These are phyloP conservation scores for Sericinus montela DNA, from an alignment of 2,888 invertebrate genomes.

Conservation along the genomic window DNA sequence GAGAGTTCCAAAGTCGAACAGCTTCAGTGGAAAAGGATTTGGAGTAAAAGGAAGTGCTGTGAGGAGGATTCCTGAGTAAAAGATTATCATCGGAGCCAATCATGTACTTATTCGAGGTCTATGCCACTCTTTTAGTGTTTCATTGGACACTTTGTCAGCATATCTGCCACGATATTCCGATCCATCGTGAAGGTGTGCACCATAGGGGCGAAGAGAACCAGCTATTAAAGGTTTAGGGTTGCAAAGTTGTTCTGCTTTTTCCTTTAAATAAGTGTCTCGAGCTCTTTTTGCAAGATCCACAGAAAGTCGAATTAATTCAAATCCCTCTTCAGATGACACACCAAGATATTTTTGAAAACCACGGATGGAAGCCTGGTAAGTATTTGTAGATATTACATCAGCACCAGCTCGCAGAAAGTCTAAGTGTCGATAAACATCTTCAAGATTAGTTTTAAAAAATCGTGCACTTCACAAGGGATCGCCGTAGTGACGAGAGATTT, in stretches of 20 bases:
- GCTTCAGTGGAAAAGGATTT: too few species aligned
- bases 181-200: constrained; percentile 91
- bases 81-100: too few species aligned
- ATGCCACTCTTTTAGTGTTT: constrained; percentile 89
- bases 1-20: too few species aligned
- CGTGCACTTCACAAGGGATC: constrained; percentile 94
- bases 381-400: constrained; percentile 90
- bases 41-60: too few species aligned
- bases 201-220: constrained; percentile 95
- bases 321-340: constrained; percentile 82
- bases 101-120: constrained; percentile 86
- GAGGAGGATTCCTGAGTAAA: too few species aligned
- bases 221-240: constrained; percentile 76
- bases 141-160: constrained; percentile 78
- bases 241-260: constrained; percentile 43
- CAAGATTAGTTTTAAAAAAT: constrained; percentile 86
- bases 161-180: constrained; percentile 94
- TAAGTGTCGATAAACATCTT: constrained; percentile 86
- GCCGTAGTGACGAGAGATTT: too few species aligned
- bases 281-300: constrained; percentile 86
- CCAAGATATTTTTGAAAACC: constrained; percentile 87
- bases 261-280: constrained; percentile 76
- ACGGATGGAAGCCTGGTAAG: constrained; percentile 90
- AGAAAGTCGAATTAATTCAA: constrained; percentile 84
- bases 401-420: constrained; percentile 92